These are phyloP conservation scores for Echinops telfairi DNA, from an alignment of 2,113 vertebrate species.

Conservation along the genomic window DNA sequence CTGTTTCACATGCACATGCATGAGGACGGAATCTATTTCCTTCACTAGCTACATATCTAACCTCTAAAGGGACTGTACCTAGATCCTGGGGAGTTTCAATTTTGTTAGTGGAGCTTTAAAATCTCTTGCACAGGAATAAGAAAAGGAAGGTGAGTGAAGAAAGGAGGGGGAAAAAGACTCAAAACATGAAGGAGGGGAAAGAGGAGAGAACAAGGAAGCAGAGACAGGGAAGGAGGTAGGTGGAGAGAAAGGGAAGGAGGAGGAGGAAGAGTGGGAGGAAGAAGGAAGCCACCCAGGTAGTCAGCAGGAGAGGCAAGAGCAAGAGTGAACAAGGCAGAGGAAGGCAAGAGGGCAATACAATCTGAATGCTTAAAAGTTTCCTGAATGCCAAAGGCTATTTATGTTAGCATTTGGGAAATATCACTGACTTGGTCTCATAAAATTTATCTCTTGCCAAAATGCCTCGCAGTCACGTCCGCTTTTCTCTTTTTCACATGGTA, in stretches of 20 bases:
- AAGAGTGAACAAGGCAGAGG: not conserved
- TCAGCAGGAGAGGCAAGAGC: not conserved
- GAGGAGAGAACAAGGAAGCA: not conserved
- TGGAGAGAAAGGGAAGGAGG: too few relatives aligned
- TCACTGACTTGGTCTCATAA: constrained; percentile 24
- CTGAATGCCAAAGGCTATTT: constrained; percentile 67
- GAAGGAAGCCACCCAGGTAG: too few relatives aligned
- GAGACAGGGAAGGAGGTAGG: not conserved
- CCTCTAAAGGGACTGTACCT: constrained; percentile 44
- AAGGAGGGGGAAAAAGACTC: too few relatives aligned
- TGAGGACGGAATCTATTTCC: constrained; percentile 46
- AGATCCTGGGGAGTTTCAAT: constrained; percentile 7
- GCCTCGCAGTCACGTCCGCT: not conserved
- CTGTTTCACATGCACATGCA: constrained; percentile 74
- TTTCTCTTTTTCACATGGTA: constrained; percentile 57
- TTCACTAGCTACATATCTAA: constrained; percentile 66
- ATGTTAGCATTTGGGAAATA: constrained; percentile 68
- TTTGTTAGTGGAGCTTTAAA: constrained; percentile 51
- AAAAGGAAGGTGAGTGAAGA: not conserved
- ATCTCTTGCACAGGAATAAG: not conserved
- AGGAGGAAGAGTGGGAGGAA: not conserved
- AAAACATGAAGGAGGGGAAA: too few relatives aligned
- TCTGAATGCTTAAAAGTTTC: constrained; percentile 47
- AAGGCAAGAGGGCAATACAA: constrained; percentile 60
- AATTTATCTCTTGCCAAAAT: constrained; percentile 62